Evolutionary conservation across 1,140 invertebrate genomes (phyloP).

Genomic region (Papilio glaucus): DNA sequence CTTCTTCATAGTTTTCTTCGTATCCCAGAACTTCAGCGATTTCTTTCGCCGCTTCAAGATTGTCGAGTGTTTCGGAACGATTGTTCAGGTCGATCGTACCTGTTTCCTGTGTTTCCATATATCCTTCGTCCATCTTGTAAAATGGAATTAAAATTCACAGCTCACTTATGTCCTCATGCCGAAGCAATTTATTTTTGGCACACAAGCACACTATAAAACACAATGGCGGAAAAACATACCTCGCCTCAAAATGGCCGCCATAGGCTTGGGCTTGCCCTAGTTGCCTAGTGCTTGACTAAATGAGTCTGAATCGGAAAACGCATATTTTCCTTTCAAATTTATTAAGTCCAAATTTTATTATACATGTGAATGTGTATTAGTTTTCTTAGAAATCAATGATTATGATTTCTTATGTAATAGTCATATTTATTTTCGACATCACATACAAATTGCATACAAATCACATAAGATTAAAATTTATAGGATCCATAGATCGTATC

Average conservation of each 20-base stretch:
- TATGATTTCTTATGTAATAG: no score
- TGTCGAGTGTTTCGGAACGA: constrained; percentile 53
- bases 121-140: constrained; percentile 70
- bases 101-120: constrained; percentile 68
- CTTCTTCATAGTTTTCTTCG: constrained; percentile 66
- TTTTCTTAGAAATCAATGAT: no score
- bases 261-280: no score
- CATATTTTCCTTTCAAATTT: neutral
- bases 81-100: constrained; percentile 55
- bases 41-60: constrained; percentile 57
- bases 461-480: no score
- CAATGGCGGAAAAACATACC: constrained; percentile 49
- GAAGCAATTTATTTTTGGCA: constrained; percentile 44
- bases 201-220: constrained; percentile 40
- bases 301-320: constrained; percentile 33
- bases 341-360: no score
- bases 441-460: no score
- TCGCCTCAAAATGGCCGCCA: constrained; percentile 54
- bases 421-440: no score
- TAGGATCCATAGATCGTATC: no score
- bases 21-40: constrained; percentile 56
- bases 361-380: no score
- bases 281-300: constrained; percentile 43
- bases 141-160: constrained; percentile 50
- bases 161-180: constrained; percentile 67